phyloP scores from a whole-genome alignment of 2,797 vertebrate genomes.

The Botia almorhae region DNA sequence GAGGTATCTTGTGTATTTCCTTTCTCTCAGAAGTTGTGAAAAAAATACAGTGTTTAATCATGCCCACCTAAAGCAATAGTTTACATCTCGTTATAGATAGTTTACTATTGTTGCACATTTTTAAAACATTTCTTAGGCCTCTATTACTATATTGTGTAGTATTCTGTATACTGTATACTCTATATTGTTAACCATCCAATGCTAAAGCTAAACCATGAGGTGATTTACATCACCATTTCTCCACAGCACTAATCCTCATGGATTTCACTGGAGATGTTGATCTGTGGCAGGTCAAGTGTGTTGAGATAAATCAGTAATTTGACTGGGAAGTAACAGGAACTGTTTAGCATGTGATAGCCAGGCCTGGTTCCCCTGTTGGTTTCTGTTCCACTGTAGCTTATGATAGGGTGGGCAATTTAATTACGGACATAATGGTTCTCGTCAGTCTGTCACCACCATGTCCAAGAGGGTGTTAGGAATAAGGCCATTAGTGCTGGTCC shows the following conservation, averaged over 20 bases:
- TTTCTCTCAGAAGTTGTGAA: not conserved
- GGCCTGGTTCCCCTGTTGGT: slow-evolving; percentile 34
- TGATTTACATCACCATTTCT: slow-evolving; percentile 29
- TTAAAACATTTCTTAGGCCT: too few relatives aligned
- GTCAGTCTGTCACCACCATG: slow-evolving; percentile 56
- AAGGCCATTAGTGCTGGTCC: slow-evolving; percentile 60
- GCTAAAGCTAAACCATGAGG: not conserved
- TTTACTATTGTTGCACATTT: not conserved
- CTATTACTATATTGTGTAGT: too few relatives aligned
- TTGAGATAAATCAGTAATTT: slow-evolving; percentile 61
- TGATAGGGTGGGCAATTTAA: slow-evolving; percentile 43
- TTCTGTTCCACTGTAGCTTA: slow-evolving; percentile 14
- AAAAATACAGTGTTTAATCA: not conserved
- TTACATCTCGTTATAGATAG: not conserved
- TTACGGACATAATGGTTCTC: slow-evolving; percentile 60
- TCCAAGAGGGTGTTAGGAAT: slow-evolving; percentile 58
- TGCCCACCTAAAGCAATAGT: not conserved
- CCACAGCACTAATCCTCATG: slow-evolving; percentile 29
- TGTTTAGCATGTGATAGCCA: slow-evolving; percentile 56
- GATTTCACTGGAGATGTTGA: slow-evolving; percentile 32
- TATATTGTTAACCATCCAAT: not conserved
- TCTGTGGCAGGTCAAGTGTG: slow-evolving; percentile 46
- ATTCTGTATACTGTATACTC: too few relatives aligned
- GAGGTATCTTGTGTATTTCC: not conserved
- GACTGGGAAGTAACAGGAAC: slow-evolving; percentile 61